Evolutionary conservation across 2,888 invertebrate species (phyloP).

Genomic region (Sphaeridia pumilis): DNA sequence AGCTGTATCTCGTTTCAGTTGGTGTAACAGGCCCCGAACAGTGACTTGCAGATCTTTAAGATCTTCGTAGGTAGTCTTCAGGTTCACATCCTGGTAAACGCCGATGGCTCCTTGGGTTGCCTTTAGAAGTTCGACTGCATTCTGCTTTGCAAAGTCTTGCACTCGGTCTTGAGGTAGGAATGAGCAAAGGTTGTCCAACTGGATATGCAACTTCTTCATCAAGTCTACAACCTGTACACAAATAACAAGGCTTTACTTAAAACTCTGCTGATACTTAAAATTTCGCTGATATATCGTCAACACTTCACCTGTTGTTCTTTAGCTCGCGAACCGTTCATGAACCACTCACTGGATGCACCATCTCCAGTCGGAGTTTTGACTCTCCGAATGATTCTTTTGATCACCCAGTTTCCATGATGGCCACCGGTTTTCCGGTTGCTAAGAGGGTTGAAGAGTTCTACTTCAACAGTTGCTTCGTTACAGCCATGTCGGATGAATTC

Average conservation of each 20-base stretch:
- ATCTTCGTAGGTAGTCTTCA: no score
- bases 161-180: conserved; percentile 93
- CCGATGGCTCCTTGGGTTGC: conserved; percentile 79
- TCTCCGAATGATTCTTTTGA: conserved; percentile 41
- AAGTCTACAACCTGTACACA: conserved; percentile 37
- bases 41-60: no score
- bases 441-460: conserved; percentile 52
- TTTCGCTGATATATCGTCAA: background rate
- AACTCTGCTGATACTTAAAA: no score
- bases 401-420: conserved; percentile 46
- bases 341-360: conserved; percentile 34
- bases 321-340: conserved; percentile 38
- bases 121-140: conserved; percentile 62
- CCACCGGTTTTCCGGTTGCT: conserved; percentile 43
- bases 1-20: no score
- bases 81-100: conserved; percentile 11
- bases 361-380: conserved; percentile 8
- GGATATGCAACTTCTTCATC: conserved; percentile 38
- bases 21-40: no score
- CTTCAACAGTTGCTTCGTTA: conserved; percentile 54
- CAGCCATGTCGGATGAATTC: conserved; percentile 68
- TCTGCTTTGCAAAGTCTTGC: conserved; percentile 88
- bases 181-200: conserved; percentile 78
- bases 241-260: no score
- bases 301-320: conserved; percentile 38